Evolutionary conservation across 2,888 invertebrate genomes (phyloP).

Genomic region (Dasypolia templi): DNA sequence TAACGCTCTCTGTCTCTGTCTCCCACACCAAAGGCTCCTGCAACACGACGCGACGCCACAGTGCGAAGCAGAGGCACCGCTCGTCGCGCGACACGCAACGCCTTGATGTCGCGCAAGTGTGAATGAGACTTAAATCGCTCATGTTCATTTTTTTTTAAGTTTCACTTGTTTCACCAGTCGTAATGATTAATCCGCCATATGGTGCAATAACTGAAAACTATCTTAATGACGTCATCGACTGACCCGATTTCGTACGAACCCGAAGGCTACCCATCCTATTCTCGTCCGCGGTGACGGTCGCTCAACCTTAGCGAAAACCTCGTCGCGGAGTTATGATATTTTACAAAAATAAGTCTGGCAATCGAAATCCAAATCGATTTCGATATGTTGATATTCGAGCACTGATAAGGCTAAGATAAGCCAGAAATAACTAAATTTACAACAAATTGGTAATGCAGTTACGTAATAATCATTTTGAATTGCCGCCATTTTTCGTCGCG

Average conservation of each 20-base stretch:
- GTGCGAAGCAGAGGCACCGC: too few relatives aligned
- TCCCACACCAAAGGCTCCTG: too few relatives aligned
- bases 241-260: conserved; percentile 38
- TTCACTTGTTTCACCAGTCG: too few relatives aligned
- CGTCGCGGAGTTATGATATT: conserved; percentile 4
- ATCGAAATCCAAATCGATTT: conserved; percentile 33
- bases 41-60: too few relatives aligned
- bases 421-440: conserved; percentile 14
- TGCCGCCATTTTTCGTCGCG: conserved; percentile 46
- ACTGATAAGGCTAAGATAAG: conserved; percentile 55
- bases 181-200: conserved; percentile 6
- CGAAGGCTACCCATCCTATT: conserved; percentile 56
- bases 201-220: conserved; percentile 12
- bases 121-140: too few relatives aligned
- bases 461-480: conserved; percentile 47
- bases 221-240: conserved; percentile 43
- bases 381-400: conserved; percentile 29
- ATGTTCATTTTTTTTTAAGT: background rate
- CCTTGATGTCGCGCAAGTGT: too few relatives aligned
- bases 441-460: conserved; percentile 41
- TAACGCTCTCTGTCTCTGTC: too few relatives aligned
- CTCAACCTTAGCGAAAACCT: conserved; percentile 24
- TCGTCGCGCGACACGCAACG: too few relatives aligned
- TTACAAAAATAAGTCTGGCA: background rate
- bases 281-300: conserved; percentile 28